phyloP scores from a whole-genome alignment of 2,797 vertebrate genomes.

The Protosalanx chinensis region DNA sequence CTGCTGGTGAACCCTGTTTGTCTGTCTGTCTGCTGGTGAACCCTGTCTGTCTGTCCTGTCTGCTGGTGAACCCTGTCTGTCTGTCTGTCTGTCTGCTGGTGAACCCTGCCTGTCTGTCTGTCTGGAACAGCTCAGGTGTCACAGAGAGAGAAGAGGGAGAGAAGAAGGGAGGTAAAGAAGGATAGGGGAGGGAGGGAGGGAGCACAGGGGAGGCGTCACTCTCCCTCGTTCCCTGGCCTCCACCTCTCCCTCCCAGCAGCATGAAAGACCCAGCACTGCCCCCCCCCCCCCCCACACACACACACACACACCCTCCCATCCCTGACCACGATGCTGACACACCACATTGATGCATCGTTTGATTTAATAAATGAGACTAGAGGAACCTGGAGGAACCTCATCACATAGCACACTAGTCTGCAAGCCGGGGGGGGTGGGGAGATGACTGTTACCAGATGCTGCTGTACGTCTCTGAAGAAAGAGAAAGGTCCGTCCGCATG shows the following conservation, averaged over 20 bases:
- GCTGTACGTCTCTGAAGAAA: conserved; percentile 63
- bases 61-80: background rate
- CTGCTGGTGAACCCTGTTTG: too few species aligned
- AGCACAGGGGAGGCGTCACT: conserved; percentile 26
- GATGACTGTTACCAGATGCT: conserved; percentile 70
- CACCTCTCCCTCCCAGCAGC: conserved; percentile 28
- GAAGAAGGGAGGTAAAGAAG: background rate
- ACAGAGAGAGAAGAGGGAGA: too few species aligned
- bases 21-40: too few species aligned
- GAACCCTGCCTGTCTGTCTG: too few species aligned
- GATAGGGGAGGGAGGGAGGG: background rate
- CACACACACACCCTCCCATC: conserved; percentile 29
- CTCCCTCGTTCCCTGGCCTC: conserved; percentile 30
- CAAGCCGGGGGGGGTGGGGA: conserved; percentile 36
- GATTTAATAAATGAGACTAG: conserved; percentile 67
- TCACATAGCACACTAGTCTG: conserved; percentile 66
- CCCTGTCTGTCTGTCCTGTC: background rate
- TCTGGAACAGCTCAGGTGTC: background rate
- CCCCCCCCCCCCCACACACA: conserved; percentile 20
- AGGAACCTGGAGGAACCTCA: conserved; percentile 65
- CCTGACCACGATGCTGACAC: conserved; percentile 33
- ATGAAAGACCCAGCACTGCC: conserved; percentile 3
- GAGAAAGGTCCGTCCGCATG: conserved; percentile 67
- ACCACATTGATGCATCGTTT: conserved; percentile 58
- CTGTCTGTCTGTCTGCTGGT: too few species aligned